Evolutionary conservation across 2,888 invertebrate genomes (phyloP).

Genomic region (Parnassius mnemosyne): DNA sequence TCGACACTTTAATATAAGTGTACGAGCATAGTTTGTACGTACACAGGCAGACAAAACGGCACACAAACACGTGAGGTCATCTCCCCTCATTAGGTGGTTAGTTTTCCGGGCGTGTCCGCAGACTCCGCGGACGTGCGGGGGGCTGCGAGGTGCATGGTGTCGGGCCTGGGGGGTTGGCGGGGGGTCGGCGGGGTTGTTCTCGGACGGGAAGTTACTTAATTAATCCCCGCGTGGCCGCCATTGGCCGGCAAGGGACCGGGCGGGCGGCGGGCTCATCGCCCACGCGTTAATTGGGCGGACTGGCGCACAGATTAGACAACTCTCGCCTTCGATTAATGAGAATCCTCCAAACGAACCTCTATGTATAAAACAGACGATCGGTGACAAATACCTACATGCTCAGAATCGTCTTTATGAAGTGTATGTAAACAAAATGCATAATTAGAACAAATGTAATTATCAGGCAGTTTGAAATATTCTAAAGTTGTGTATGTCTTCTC

Average conservation of each 20-base stretch:
- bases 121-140: slow-evolving; percentile 62
- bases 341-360: slow-evolving; percentile 45
- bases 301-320: slow-evolving; percentile 59
- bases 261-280: slow-evolving; percentile 72
- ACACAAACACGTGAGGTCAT: slow-evolving; percentile 79
- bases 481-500: too few species aligned
- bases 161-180: slow-evolving; percentile 42
- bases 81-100: slow-evolving; percentile 81
- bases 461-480: too few species aligned
- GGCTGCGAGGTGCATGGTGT: slow-evolving; percentile 50
- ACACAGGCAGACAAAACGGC: slow-evolving; percentile 49
- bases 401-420: not conserved
- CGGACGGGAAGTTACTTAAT: slow-evolving; percentile 77
- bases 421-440: too few species aligned
- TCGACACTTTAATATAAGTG: slow-evolving; percentile 63
- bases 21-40: slow-evolving; percentile 59
- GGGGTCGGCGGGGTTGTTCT: slow-evolving; percentile 33
- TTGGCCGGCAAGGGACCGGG: slow-evolving; percentile 68
- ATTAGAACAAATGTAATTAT: not conserved
- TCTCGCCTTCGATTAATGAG: slow-evolving; percentile 66
- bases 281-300: slow-evolving; percentile 79
- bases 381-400: slow-evolving; percentile 25
- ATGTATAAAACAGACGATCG: not conserved
- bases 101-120: slow-evolving; percentile 81
- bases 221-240: slow-evolving; percentile 78